phyloP scores from a whole-genome alignment of 2,113 vertebrate species.

The Castor canadensis region DNA sequence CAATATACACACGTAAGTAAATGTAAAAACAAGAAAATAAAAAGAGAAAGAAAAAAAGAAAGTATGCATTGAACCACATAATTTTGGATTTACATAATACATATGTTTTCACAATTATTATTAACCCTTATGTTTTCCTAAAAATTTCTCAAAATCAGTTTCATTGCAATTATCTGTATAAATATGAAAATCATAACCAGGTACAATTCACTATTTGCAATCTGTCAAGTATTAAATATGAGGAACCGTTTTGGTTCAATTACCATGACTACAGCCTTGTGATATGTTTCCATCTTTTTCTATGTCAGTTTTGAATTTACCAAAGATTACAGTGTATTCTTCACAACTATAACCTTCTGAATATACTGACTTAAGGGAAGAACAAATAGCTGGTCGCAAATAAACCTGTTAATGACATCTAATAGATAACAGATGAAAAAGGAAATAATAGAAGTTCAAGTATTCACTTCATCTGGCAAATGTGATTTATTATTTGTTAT shows the following conservation, averaged over 20 bases:
- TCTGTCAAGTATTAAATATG: neutral
- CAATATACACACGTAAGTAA: no score
- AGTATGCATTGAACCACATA: neutral
- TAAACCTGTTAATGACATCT: neutral
- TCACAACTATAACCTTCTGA: neutral
- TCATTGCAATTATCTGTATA: neutral
- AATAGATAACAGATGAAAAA: neutral
- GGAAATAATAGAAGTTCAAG: neutral
- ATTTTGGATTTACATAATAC: neutral
- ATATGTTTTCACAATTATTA: neutral
- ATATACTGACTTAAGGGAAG: neutral
- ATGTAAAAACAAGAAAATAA: no score
- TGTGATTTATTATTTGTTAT: neutral
- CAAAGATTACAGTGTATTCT: neutral
- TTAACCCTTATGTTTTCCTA: neutral
- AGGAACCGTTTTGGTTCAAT: neutral
- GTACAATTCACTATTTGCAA: neutral
- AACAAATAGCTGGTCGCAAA: neutral
- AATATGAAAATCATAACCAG: neutral
- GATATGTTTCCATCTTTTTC: neutral
- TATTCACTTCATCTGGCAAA: neutral
- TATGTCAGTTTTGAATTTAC: neutral
- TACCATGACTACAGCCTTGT: neutral
- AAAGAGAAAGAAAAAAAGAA: no score
- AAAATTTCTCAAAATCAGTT: neutral